Conservation (phyloP, 2,113 vertebrate species). For the Pitta sordida region DNA sequence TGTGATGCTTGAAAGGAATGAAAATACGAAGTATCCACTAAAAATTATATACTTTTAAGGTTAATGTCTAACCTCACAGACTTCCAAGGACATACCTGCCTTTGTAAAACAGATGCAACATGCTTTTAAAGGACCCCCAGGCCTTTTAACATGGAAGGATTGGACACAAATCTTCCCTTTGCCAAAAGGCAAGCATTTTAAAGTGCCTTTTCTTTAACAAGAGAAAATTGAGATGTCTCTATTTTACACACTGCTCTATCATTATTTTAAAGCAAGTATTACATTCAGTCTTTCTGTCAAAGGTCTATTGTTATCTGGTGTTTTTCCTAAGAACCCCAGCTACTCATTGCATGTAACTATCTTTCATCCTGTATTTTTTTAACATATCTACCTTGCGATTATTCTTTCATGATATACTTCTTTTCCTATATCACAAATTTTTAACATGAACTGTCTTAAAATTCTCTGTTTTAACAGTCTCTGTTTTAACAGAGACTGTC, state of each 20-base stretch:
- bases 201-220: not conserved
- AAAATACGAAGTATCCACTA: not conserved
- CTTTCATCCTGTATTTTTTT: not conserved
- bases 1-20: not conserved
- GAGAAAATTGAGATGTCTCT: not conserved
- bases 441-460: not conserved
- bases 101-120: not conserved
- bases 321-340: not conserved
- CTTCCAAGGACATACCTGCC: not conserved
- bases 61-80: not conserved
- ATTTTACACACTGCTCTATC: not conserved
- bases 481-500: too few species aligned
- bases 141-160: too few species aligned
- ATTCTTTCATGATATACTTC: not conserved
- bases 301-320: not conserved
- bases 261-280: not conserved
- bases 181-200: not conserved
- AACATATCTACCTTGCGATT: not conserved
- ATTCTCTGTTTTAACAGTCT: too few species aligned
- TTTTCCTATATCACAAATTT: not conserved
- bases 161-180: not conserved
- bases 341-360: not conserved
- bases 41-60: not conserved
- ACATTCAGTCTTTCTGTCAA: not conserved
- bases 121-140: fast-evolving